Evolutionary conservation across 2,113 vertebrate genomes (phyloP).

Genomic region (Calyptommatus sinebrachiatus): DNA sequence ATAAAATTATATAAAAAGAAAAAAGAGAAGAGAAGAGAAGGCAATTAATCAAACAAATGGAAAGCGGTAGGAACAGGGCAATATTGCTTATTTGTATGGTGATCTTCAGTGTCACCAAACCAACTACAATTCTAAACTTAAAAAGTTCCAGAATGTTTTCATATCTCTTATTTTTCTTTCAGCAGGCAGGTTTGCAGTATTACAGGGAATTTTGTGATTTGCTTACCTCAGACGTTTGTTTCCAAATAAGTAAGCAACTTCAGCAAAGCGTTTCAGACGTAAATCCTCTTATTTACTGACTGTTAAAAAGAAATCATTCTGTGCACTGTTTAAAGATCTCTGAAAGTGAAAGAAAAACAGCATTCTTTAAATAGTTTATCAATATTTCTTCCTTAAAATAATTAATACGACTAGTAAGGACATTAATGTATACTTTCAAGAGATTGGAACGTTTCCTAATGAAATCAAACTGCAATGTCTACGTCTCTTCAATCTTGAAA

Average conservation of each 20-base stretch:
- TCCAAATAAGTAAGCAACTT: constrained; percentile 52
- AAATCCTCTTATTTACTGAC: constrained; percentile 49
- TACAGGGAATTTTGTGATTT: constrained; percentile 54
- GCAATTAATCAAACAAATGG: no score
- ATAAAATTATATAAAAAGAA: no score
- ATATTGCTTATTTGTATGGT: background rate
- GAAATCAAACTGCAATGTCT: no score
- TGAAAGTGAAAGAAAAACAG: constrained; percentile 44
- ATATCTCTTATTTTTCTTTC: constrained; percentile 54
- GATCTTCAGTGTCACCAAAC: background rate
- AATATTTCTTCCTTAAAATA: background rate
- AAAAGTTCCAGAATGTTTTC: constrained; percentile 40
- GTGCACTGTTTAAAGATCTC: constrained; percentile 36
- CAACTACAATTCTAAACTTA: constrained; percentile 26
- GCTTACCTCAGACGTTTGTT: constrained; percentile 47
- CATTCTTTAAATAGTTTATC: constrained; percentile 25
- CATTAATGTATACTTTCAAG: background rate
- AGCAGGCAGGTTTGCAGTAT: constrained; percentile 35
- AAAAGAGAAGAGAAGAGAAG: no score
- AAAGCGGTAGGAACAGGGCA: no score
- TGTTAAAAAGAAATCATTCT: constrained; percentile 43
- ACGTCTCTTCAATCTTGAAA: no score
- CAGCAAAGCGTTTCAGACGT: constrained; percentile 41
- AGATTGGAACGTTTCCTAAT: background rate
- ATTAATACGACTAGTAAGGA: constrained; percentile 29